Evolutionary conservation across 2,888 invertebrate species (phyloP).

Genomic region (Apoda limacodes): DNA sequence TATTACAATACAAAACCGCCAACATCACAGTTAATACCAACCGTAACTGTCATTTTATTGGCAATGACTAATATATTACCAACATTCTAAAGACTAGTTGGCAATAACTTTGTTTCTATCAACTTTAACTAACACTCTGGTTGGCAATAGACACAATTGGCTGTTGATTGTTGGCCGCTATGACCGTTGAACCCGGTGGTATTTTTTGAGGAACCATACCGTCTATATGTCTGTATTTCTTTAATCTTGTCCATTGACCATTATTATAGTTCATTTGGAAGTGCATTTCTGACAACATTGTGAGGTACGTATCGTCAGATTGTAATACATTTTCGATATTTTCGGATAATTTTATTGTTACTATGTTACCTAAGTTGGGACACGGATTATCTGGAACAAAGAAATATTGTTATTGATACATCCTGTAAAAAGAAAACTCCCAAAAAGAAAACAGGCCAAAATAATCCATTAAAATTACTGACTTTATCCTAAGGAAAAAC

Average conservation of each 20-base stretch:
- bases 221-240: conserved; percentile 86
- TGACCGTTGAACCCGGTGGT: conserved; percentile 53
- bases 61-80: no score
- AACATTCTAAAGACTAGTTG: no score
- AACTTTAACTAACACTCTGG: conserved; percentile 55
- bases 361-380: conserved; percentile 96
- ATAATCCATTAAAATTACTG: no score
- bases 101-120: no score
- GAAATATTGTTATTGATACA: conserved; percentile 2
- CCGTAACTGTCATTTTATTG: no score
- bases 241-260: conserved; percentile 94
- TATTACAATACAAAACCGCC: no score
- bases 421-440: no score
- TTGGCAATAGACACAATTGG: conserved; percentile 56
- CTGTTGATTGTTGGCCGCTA: conserved; percentile 51
- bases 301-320: conserved; percentile 82
- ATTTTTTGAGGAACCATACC: conserved; percentile 59
- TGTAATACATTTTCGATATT: conserved; percentile 89
- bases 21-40: no score
- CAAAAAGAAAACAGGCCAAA: no score
- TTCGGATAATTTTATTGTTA: conserved; percentile 95
- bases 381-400: conserved; percentile 88
- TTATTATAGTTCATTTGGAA: conserved; percentile 99
- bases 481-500: no score
- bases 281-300: conserved; percentile 91